Conservation (phyloP, 2,797 vertebrate species). For the Brachyalestes nurse region DNA sequence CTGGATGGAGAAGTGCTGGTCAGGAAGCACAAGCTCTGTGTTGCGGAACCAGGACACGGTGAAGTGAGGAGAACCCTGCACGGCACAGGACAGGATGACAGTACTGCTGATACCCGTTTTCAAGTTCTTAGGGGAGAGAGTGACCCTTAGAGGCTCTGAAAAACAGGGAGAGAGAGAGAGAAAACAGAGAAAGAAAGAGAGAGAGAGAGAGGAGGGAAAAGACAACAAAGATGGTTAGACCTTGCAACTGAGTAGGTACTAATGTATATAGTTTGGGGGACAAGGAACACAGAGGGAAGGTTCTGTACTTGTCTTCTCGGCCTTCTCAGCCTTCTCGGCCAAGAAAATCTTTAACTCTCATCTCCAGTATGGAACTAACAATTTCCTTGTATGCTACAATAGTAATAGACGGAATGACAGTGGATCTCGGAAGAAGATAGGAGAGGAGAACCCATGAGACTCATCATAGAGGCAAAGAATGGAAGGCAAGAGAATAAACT, state of each 20-base stretch:
- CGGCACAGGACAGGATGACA: conserved; percentile 93
- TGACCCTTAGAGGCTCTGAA: conserved; percentile 89
- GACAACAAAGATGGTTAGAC: not conserved
- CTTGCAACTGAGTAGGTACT: too few relatives aligned
- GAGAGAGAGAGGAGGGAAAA: conserved; percentile 25
- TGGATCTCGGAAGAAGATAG: not conserved
- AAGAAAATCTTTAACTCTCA: too few relatives aligned
- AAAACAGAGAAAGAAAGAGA: not conserved
- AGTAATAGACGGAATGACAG: too few relatives aligned
- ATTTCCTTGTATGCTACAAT: not conserved
- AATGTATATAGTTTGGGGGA: too few relatives aligned
- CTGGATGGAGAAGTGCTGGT: conserved; percentile 95
- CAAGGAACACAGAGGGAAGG: too few relatives aligned
- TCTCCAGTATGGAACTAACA: not conserved
- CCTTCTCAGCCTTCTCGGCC: too few relatives aligned
- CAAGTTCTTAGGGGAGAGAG: conserved; percentile 96
- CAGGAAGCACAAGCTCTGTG: conserved; percentile 88
- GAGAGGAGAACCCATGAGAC: not conserved
- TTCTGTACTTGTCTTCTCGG: too few relatives aligned
- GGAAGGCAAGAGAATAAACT: not conserved
- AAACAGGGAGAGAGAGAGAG: conserved; percentile 15
- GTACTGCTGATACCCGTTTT: conserved; percentile 98
- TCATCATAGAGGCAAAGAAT: not conserved
- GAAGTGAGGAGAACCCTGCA: conserved; percentile 93
- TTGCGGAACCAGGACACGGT: conserved; percentile 95